Evolutionary conservation across 2,797 vertebrate genomes (phyloP).

Genomic region (Helarctos malayanus): DNA sequence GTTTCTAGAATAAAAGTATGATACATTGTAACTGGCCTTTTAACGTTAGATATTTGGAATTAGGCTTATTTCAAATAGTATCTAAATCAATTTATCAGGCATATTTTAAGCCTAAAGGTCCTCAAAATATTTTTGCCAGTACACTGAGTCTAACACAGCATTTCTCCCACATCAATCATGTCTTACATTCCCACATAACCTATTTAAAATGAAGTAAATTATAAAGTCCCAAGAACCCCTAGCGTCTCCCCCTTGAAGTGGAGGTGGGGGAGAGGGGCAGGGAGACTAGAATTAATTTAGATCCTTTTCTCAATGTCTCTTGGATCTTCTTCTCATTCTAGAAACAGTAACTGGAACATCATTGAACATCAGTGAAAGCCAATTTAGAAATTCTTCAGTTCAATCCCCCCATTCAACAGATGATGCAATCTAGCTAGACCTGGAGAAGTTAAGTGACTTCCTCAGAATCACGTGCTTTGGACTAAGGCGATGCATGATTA

Average conservation of each 20-base stretch:
- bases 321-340: not conserved
- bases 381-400: conserved; percentile 61
- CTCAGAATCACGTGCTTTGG: conserved; percentile 61
- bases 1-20: conserved; percentile 43
- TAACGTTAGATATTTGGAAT: conserved; percentile 4
- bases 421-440: conserved; percentile 46
- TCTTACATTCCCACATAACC: not conserved
- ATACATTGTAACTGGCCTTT: not conserved
- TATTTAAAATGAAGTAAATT: conserved; percentile 55
- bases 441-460: conserved; percentile 65
- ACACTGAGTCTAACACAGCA: not conserved
- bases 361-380: not conserved
- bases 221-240: conserved; percentile 45
- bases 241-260: not conserved
- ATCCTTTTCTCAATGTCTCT: not conserved
- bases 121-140: conserved; percentile 54
- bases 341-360: not conserved
- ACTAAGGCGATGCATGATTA: conserved; percentile 37
- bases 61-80: conserved; percentile 24
- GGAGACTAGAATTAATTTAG: not conserved
- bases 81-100: conserved; percentile 4
- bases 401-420: conserved; percentile 13
- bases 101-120: not conserved
- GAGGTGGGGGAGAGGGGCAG: not conserved
- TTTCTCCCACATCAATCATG: conserved; percentile 7